Evolutionary conservation across 2,888 invertebrate genomes (phyloP).

Genomic region (Lottia scabra): DNA sequence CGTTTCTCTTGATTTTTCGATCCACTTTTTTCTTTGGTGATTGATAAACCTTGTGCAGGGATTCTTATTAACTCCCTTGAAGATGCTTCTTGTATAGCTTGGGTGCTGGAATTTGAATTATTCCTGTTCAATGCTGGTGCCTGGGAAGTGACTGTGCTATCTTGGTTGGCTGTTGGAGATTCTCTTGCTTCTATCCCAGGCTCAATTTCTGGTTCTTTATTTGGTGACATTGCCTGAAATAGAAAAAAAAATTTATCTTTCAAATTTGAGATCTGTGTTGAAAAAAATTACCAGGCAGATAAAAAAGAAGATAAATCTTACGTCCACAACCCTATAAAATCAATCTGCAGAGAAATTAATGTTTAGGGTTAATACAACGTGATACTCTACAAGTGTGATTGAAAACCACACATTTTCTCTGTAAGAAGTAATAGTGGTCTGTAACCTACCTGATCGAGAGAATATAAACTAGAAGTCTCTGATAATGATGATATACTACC

Average conservation of each 20-base stretch:
- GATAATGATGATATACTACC: constrained; percentile 13
- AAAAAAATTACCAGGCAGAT: too few species aligned
- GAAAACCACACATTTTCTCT: too few species aligned
- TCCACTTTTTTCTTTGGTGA: constrained; percentile 48
- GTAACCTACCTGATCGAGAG: background rate
- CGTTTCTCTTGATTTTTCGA: constrained; percentile 30
- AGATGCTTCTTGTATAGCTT: background rate
- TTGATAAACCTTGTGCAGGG: constrained; percentile 54
- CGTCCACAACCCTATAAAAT: too few species aligned
- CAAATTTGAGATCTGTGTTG: too few species aligned
- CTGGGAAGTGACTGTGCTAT: background rate
- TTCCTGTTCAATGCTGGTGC: background rate
- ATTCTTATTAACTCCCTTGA: constrained; percentile 58
- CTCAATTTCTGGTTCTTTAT: too few species aligned
- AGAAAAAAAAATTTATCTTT: too few species aligned
- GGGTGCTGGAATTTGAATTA: background rate
- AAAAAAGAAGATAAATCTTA: too few species aligned
- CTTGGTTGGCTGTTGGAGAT: background rate
- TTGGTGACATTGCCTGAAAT: too few species aligned
- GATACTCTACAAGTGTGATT: too few species aligned
- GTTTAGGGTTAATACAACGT: too few species aligned
- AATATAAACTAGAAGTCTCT: background rate
- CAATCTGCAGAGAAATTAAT: too few species aligned
- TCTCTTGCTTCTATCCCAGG: background rate
- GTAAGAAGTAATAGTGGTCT: too few species aligned